phyloP scores from a whole-genome alignment of 2,797 vertebrate species.

The Sphaeramia orbicularis region DNA sequence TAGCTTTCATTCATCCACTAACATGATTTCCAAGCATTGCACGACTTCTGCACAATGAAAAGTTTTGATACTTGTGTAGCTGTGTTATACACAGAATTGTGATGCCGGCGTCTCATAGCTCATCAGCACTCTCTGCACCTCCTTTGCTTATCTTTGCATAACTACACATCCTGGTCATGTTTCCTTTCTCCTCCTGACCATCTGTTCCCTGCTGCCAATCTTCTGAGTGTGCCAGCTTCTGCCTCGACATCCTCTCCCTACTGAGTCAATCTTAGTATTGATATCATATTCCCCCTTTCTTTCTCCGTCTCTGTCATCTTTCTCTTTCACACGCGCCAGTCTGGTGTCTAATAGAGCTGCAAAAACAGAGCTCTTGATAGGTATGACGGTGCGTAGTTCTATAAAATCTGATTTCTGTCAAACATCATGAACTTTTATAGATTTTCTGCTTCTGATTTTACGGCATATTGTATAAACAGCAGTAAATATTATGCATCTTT shows the following conservation, averaged over 20 bases:
- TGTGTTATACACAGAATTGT: constrained; percentile 59
- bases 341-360: constrained; percentile 17
- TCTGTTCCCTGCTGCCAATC: constrained; percentile 86
- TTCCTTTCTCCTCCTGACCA: constrained; percentile 84
- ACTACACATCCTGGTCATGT: constrained; percentile 82
- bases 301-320: constrained; percentile 29
- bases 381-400: not conserved
- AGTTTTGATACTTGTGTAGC: constrained; percentile 55
- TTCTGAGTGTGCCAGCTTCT: constrained; percentile 76
- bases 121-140: constrained; percentile 78
- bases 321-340: not conserved
- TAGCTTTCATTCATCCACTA: constrained; percentile 15
- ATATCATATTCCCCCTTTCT: constrained; percentile 63
- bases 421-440: not conserved
- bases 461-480: not conserved
- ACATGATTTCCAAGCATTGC: constrained; percentile 12
- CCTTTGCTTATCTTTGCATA: constrained; percentile 81
- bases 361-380: constrained; percentile 15
- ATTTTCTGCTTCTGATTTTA: not conserved
- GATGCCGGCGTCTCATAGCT: constrained; percentile 70
- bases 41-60: constrained; percentile 32
- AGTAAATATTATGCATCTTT: not conserved
- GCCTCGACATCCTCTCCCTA: constrained; percentile 69
- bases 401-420: constrained; percentile 17
- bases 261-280: constrained; percentile 71